Conservation (phyloP, 64 coral and sea anemone genomes). For the Montipora capricornis region DNA sequence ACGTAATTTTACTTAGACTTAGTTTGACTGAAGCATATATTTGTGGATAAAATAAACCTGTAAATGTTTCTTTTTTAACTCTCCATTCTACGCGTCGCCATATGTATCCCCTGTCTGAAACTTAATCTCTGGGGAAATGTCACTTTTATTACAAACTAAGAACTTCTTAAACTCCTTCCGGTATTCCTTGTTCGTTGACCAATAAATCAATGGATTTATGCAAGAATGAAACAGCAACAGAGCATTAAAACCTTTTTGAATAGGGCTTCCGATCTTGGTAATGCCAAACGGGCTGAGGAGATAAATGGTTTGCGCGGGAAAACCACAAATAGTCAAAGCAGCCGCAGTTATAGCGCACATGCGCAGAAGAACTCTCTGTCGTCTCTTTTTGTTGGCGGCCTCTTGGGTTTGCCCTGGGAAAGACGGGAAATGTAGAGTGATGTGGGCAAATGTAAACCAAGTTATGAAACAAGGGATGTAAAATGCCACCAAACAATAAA, state of each 20-base stretch:
- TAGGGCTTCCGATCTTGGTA: conserved; percentile 15
- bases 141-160: background rate
- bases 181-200: conserved; percentile 39
- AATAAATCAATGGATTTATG: conserved; percentile 52
- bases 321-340: conserved; percentile 23
- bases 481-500: conserved; percentile 1
- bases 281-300: conserved; percentile 14
- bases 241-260: conserved; percentile 31
- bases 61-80: background rate
- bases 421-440: background rate
- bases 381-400: background rate
- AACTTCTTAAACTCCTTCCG: conserved; percentile 26
- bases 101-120: background rate
- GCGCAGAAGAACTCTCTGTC: conserved; percentile 16
- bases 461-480: conserved; percentile 53
- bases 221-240: conserved; percentile 27
- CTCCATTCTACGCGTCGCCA: background rate
- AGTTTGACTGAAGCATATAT: background rate
- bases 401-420: background rate
- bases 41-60: background rate
- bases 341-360: conserved; percentile 37
- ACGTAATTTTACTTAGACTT: no score
- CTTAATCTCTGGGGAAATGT: background rate
- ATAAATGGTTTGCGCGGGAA: conserved; percentile 42
- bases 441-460: conserved; percentile 68